A percentile compares a stretch with the other conserved stretches of the same genome.
Conservation (phyloP, 2,113 vertebrate genomes). For the Cololabis saira region DNA sequence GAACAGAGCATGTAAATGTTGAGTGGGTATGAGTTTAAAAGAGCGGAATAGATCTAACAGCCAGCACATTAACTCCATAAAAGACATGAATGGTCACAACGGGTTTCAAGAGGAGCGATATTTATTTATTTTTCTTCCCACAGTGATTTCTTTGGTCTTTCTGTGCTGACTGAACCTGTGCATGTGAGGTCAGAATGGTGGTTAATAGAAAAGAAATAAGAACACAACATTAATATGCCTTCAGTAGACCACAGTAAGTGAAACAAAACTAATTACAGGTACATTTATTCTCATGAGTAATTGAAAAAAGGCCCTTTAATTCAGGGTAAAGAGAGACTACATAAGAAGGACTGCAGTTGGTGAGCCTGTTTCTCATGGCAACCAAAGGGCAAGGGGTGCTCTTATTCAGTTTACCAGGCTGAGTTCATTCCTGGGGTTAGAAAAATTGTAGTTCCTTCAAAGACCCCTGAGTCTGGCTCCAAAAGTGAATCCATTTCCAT, state of each 20-base stretch:
- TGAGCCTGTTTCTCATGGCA: neutral
- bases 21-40: neutral
- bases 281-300: conserved; percentile 10
- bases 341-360: conserved; percentile 3
- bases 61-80: neutral
- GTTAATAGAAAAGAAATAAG: conserved; percentile 23
- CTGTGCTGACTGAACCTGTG: conserved; percentile 7
- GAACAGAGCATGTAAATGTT: neutral
- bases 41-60: conserved; percentile 2
- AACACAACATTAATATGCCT: conserved; percentile 11
- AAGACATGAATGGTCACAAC: neutral
- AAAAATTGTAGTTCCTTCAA: too few relatives aligned
- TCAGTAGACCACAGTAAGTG: conserved; percentile 4
- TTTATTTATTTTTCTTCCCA: neutral
- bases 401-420: neutral
- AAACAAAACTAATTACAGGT: conserved; percentile 28
- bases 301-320: conserved; percentile 10
- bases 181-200: conserved; percentile 14
- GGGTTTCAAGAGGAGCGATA: conserved; percentile 26
- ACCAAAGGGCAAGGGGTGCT: neutral
- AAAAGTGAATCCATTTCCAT: too few relatives aligned
- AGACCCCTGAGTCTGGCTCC: too few relatives aligned
- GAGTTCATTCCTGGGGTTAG: too few relatives aligned
- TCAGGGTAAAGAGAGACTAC: neutral
- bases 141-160: conserved; percentile 28